Evolutionary conservation across 2,797 vertebrate species (phyloP).

Genomic region (Sardinella longiceps): DNA sequence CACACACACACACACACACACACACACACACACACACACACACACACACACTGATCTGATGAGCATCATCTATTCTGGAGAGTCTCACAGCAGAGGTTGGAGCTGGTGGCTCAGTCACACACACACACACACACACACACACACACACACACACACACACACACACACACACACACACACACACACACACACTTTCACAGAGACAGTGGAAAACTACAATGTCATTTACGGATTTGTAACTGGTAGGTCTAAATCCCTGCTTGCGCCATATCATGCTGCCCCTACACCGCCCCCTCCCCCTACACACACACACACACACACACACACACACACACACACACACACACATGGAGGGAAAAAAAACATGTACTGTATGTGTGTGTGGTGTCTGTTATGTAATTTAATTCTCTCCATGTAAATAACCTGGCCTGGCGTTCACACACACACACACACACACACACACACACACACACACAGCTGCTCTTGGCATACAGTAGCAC

Average conservation of each 20-base stretch:
- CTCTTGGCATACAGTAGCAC: background rate
- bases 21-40: too few relatives aligned
- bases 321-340: background rate
- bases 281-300: too few relatives aligned
- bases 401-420: background rate
- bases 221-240: constrained; percentile 2
- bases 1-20: too few relatives aligned
- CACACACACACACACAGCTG: background rate
- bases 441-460: too few relatives aligned
- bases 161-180: too few relatives aligned
- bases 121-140: too few relatives aligned
- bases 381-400: background rate
- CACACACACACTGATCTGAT: too few relatives aligned
- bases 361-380: too few relatives aligned
- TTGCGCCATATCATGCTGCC: background rate
- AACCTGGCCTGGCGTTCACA: background rate
- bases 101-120: too few relatives aligned
- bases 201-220: constrained; percentile 3
- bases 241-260: constrained; percentile 1
- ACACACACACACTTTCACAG: background rate
- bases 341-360: constrained; percentile 4
- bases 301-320: background rate
- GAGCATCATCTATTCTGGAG: too few relatives aligned
- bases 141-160: too few relatives aligned
- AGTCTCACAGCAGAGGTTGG: too few relatives aligned